phyloP scores from a whole-genome alignment of 2,888 invertebrate genomes.

The Polymixis flavicincta region DNA sequence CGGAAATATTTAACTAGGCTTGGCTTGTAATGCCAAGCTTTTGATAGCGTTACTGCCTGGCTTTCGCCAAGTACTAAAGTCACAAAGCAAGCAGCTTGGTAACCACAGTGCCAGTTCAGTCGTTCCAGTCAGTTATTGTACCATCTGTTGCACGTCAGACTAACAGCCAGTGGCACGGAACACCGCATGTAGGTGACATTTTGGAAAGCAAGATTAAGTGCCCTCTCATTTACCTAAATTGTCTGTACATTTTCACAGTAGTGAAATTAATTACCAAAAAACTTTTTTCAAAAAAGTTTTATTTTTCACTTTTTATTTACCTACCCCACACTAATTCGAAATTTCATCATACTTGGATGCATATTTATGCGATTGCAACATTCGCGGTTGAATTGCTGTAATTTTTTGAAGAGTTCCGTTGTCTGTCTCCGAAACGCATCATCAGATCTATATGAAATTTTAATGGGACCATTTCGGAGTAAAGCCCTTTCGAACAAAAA shows the following conservation, averaged over 20 bases:
- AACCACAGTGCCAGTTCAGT: slow-evolving; percentile 19
- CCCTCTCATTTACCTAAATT: not conserved
- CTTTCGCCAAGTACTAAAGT: not conserved
- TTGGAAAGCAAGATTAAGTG: slow-evolving; percentile 31
- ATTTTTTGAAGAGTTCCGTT: too few species aligned
- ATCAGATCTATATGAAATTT: too few species aligned
- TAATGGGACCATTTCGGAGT: too few species aligned
- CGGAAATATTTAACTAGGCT: not conserved
- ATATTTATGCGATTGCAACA: too few species aligned
- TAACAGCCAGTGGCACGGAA: not conserved
- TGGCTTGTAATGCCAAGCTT: not conserved
- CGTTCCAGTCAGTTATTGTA: slow-evolving; percentile 11
- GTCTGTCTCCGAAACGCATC: too few species aligned
- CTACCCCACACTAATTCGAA: too few species aligned
- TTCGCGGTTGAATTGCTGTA: too few species aligned
- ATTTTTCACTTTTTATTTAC: too few species aligned
- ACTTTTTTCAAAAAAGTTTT: too few species aligned
- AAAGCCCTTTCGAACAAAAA: too few species aligned
- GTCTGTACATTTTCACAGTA: not conserved
- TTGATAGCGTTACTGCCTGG: not conserved
- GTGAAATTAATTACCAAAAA: not conserved
- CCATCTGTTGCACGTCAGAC: slow-evolving; percentile 37
- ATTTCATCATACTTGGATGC: too few species aligned
- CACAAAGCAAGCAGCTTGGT: slow-evolving; percentile 4
- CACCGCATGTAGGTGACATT: slow-evolving; percentile 24